Percentiles rank a stretch among this genome's conserved stretches.
Conservation (phyloP, 1,140 invertebrate genomes). For the Euura lappo region DNA sequence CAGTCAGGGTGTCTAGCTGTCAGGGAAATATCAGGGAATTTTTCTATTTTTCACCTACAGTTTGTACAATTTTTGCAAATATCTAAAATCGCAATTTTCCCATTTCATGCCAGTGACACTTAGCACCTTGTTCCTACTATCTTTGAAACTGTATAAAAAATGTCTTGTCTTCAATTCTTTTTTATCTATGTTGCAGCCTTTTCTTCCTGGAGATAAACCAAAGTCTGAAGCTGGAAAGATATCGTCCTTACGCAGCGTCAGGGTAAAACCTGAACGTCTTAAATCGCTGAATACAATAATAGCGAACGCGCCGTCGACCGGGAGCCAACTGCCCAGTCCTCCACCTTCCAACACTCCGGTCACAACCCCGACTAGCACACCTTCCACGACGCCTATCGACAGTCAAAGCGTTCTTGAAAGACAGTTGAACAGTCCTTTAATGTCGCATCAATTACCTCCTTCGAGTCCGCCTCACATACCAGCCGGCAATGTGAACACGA, state of each 20-base stretch:
- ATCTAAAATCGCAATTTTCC: not conserved
- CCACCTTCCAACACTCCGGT: constrained; percentile 50
- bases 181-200: constrained; percentile 37
- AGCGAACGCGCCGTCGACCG: constrained; percentile 38
- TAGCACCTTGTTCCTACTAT: not conserved
- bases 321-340: constrained; percentile 47
- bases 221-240: constrained; percentile 60
- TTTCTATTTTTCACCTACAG: too few species aligned
- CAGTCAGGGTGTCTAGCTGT: not conserved
- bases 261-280: constrained; percentile 66
- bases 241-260: constrained; percentile 65
- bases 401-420: constrained; percentile 51
- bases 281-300: constrained; percentile 58
- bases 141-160: not conserved
- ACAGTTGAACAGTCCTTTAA: constrained; percentile 54
- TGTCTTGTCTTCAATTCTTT: not conserved
- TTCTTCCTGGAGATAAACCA: constrained; percentile 57
- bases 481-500: constrained; percentile 36
- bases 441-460: constrained; percentile 49
- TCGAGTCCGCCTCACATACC: constrained; percentile 42
- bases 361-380: constrained; percentile 30
- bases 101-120: too few species aligned
- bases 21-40: not conserved
- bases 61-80: not conserved
- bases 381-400: constrained; percentile 33